Evolutionary conservation across 2,888 invertebrate species (phyloP), one percentile per base, ranked within the genome.

Genomic region (Xylota segnis): DNA sequence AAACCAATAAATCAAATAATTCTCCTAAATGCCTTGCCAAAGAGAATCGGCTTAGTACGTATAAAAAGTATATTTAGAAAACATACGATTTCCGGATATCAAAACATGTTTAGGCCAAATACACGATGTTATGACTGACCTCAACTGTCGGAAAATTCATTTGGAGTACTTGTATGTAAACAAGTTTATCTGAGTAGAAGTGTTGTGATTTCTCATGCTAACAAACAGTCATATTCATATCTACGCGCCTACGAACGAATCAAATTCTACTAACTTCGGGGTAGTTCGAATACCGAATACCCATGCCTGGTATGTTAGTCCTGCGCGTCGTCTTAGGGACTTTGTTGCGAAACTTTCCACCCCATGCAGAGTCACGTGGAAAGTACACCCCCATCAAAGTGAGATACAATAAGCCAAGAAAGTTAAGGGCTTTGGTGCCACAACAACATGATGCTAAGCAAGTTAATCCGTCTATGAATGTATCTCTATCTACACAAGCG

Each of bases 401-500:
- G 16, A 29, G 23, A 50, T 14, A 50, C 32, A 52, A 4, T 66
- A 27, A 10, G 37, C 5, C 29, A 12, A 61, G 29, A 10, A 56
- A 76, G 56, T 43, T 70, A 79, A 79, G 63, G 79, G 74, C 32
- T 72, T 43, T 58, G 47, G 54, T 37, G 59, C 32, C 29, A 37
- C 68, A 72, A 79, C 83, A 84, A 58, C 68, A 79, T 75, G 79
- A 68, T 70, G 75, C 70, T 58, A 45, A 70, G 56, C 37, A 50
- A 54, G 54, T 75, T 78, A 70, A 72, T 47, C 66, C 63, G 37
- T 43, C 23, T 56, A 27, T 61, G 50, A 76, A 43, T 75, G 52
- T 47, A 77, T 78, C 59, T 78, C 54, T 61, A 23, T 47, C 58
- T 61, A 61, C 54, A 56, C 37, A 12, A 72, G 50, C 14, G 32